These are phyloP conservation scores for Xerus inauris DNA, from an alignment of 2,113 vertebrate species.

Conservation along the genomic window DNA sequence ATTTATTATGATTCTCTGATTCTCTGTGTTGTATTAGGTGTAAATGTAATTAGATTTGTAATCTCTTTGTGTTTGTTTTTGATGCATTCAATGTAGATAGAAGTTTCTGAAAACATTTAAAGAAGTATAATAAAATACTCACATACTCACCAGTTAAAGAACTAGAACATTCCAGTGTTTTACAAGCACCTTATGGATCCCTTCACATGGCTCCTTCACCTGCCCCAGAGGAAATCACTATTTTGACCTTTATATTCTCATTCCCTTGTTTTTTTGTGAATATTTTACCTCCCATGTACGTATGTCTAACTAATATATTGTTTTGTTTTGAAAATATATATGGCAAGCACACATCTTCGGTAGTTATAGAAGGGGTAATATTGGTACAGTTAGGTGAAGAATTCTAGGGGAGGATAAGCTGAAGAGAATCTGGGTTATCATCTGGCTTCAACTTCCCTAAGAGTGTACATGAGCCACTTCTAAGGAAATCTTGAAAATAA, in stretches of 20 bases:
- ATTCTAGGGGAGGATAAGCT: background rate
- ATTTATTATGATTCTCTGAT: no score
- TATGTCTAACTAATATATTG: background rate
- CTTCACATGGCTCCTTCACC: background rate
- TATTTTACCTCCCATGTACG: background rate
- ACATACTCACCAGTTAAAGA: background rate
- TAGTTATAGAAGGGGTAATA: background rate
- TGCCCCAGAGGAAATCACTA: background rate
- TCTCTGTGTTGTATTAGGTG: no score
- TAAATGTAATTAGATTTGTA: no score
- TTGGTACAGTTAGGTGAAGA: background rate
- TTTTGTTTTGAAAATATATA: background rate
- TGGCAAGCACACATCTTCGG: background rate
- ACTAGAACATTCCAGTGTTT: background rate
- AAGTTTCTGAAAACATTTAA: background rate
- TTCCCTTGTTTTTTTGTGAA: background rate
- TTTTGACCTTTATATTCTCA: background rate
- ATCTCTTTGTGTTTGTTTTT: no score
- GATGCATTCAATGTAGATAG: no score
- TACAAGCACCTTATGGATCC: background rate
- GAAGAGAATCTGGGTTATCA: background rate
- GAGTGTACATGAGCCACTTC: background rate
- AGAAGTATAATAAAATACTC: constrained; percentile 2
- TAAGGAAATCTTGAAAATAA: background rate
- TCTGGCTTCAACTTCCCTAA: background rate